Conservation (phyloP, 2,888 invertebrate genomes). For the Eurois occulta region DNA sequence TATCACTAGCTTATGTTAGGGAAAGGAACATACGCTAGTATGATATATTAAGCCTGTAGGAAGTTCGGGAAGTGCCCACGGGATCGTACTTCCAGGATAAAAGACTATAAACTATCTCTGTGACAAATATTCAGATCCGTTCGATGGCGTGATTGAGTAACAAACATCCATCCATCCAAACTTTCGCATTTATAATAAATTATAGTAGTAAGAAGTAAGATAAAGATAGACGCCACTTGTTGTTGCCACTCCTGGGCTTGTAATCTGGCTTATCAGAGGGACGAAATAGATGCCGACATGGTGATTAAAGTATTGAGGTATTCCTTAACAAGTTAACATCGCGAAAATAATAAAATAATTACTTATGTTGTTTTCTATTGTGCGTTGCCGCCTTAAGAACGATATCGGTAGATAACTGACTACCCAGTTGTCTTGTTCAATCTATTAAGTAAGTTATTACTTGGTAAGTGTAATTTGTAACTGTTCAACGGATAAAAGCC, state of each 20-base stretch:
- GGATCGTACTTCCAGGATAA: not conserved
- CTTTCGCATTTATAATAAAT: not conserved
- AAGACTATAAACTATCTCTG: not conserved
- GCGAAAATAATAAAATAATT: not conserved
- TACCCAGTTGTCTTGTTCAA: slow-evolving; percentile 4
- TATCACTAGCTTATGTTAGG: not conserved
- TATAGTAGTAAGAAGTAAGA: not conserved
- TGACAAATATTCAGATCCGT: not conserved
- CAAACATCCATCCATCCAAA: not conserved
- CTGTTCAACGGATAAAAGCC: no score
- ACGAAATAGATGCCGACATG: not conserved
- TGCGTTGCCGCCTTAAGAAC: not conserved
- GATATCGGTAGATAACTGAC: not conserved
- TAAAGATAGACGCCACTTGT: not conserved
- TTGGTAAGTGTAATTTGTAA: slow-evolving; percentile 10
- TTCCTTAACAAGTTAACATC: not conserved
- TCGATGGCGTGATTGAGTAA: not conserved
- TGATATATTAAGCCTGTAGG: not conserved
- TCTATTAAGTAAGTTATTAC: not conserved
- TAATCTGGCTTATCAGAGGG: slow-evolving; percentile 1
- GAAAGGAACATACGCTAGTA: not conserved
- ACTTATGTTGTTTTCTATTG: not conserved
- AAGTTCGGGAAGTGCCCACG: not conserved
- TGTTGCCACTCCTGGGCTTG: slow-evolving; percentile 6
- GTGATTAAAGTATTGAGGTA: not conserved